Evolutionary conservation across 1,140 invertebrate genomes (phyloP).

Genomic region (Rhizoglyphus robini): DNA sequence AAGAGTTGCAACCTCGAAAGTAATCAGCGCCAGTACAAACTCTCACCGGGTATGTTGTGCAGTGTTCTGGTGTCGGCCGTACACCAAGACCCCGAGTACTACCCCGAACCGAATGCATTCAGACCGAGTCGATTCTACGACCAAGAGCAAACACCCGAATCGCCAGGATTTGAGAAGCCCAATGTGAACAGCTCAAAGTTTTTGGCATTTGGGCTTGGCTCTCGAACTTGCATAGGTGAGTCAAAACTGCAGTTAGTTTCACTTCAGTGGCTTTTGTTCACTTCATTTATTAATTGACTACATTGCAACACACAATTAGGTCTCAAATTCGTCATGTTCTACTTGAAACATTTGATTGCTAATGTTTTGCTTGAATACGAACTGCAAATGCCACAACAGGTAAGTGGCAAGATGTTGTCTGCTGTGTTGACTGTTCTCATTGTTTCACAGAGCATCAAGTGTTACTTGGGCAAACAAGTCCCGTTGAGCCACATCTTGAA

Average conservation of each 20-base stretch:
- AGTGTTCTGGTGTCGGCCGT: not conserved
- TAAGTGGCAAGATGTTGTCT: not conserved
- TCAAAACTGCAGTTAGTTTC: too few relatives aligned
- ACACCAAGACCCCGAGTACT: not conserved
- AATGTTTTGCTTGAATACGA: not conserved
- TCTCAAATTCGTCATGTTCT: conserved; percentile 1
- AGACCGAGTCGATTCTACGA: not conserved
- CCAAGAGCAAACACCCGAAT: too few relatives aligned
- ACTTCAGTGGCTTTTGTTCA: too few relatives aligned
- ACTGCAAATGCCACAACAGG: not conserved
- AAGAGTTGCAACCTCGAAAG: not conserved
- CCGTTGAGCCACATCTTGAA: too few relatives aligned
- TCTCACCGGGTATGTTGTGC: not conserved
- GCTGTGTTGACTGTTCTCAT: not conserved
- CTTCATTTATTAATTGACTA: not conserved
- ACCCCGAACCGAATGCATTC: not conserved
- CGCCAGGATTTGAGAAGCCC: not conserved
- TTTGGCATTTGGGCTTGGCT: not conserved
- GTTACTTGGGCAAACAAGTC: too few relatives aligned
- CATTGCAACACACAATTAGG: not conserved
- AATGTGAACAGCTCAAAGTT: not conserved
- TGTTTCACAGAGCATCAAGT: too few relatives aligned
- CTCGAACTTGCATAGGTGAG: not conserved
- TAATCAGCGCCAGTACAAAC: not conserved
- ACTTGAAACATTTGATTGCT: conserved; percentile 1